A percentile compares a stretch with the other conserved stretches of the same genome.
Evolutionary conservation across 2,797 vertebrate genomes (phyloP).

Genomic region (Cyclura pinguis): DNA sequence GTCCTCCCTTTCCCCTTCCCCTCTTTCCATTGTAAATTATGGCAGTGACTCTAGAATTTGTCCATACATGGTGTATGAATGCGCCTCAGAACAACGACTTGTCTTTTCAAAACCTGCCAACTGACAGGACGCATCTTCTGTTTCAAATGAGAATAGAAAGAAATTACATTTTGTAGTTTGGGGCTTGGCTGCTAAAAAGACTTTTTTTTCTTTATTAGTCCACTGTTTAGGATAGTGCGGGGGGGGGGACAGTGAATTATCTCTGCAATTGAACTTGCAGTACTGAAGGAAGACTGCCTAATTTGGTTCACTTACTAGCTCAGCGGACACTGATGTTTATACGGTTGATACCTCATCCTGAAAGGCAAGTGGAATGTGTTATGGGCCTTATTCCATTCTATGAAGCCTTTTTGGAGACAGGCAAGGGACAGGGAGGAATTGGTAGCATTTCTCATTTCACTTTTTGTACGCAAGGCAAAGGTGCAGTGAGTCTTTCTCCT

Average conservation of each 20-base stretch:
- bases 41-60: conserved; percentile 46
- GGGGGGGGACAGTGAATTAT: conserved; percentile 9
- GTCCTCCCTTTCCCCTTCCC: conserved; percentile 40
- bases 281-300: background rate
- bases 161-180: conserved; percentile 39
- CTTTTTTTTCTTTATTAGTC: conserved; percentile 18
- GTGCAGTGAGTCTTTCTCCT: background rate
- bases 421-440: background rate
- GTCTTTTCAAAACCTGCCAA: conserved; percentile 42
- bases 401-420: background rate
- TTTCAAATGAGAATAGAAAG: conserved; percentile 35
- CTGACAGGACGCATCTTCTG: conserved; percentile 27
- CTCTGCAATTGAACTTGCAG: background rate
- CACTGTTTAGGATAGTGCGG: background rate
- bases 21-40: conserved; percentile 49
- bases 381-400: background rate
- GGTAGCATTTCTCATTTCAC: background rate
- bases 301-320: background rate
- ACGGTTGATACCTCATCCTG: background rate
- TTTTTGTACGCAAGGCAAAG: background rate
- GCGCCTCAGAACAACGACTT: conserved; percentile 35
- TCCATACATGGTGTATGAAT: conserved; percentile 19
- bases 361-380: background rate
- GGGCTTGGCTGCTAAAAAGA: conserved; percentile 30
- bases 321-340: background rate